Evolutionary conservation across 1,140 invertebrate species (phyloP).

Genomic region (Neomicropteryx cornuta): DNA sequence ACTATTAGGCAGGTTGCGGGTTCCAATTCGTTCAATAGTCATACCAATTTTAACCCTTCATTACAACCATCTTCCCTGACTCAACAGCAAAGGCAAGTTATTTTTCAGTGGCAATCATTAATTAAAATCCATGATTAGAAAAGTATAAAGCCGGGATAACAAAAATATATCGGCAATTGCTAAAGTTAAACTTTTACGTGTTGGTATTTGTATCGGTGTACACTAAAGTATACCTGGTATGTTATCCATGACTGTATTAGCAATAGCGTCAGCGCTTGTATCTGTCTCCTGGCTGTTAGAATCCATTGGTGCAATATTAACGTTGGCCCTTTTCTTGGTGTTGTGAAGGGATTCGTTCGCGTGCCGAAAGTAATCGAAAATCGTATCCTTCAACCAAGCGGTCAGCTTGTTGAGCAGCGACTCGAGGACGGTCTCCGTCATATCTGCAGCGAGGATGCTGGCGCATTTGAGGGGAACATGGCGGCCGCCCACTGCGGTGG

Average conservation of each 20-base stretch:
- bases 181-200: not conserved
- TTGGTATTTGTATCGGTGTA: not conserved
- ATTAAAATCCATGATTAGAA: no score
- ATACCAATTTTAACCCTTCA: no score
- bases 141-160: no score
- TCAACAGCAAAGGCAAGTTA: no score
- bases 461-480: conserved; percentile 12
- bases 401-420: conserved; percentile 8
- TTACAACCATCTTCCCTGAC: no score
- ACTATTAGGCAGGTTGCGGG: no score
- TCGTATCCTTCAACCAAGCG: conserved; percentile 7
- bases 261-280: conserved; percentile 20
- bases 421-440: conserved; percentile 9
- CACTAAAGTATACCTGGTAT: conserved; percentile 20
- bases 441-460: conserved; percentile 11
- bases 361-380: conserved; percentile 10
- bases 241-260: conserved; percentile 18
- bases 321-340: no score
- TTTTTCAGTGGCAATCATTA: no score
- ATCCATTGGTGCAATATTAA: no score
- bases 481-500: conserved; percentile 9
- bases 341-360: no score
- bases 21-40: no score
- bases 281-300: conserved; percentile 5
- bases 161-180: not conserved